A percentile compares a stretch with the other conserved stretches of the same genome.
These are phyloP conservation scores for Platyrinchus mystaceus DNA, from an alignment of 2,797 vertebrate species.

Conservation along the genomic window DNA sequence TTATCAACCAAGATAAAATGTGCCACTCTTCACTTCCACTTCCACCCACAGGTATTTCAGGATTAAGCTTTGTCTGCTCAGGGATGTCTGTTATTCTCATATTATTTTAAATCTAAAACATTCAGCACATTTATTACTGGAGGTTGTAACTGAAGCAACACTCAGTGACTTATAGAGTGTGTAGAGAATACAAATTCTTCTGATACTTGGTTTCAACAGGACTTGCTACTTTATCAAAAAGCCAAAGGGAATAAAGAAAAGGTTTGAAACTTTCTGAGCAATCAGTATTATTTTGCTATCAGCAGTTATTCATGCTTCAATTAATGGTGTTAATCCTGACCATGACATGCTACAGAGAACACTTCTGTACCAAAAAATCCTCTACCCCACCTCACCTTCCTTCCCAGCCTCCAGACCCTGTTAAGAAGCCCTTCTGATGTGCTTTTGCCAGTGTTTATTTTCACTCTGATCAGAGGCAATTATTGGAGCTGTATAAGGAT, in stretches of 20 bases:
- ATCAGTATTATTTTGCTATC: not conserved
- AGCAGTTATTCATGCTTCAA: not conserved
- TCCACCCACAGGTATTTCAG: not conserved
- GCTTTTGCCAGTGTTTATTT: not conserved
- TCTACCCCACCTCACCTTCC: not conserved
- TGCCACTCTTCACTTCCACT: not conserved
- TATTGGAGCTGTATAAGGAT: not conserved
- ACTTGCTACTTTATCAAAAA: not conserved
- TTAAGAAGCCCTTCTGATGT: not conserved
- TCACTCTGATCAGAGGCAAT: not conserved
- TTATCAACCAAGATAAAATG: not conserved
- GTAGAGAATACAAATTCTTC: not conserved
- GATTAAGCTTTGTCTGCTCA: not conserved
- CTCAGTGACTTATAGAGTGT: not conserved
- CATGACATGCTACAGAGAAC: not conserved
- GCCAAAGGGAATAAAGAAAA: not conserved
- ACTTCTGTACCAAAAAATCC: not conserved
- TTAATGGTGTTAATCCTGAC: not conserved
- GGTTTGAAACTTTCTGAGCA: not conserved
- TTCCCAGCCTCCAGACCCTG: not conserved
- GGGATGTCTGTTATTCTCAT: not conserved
- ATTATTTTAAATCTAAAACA: not conserved
- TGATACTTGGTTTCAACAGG: not conserved
- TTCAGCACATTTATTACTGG: not conserved
- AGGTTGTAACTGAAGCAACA: not conserved